phyloP scores from a whole-genome alignment of 2,113 vertebrate species.

The Myotis yumanensis region DNA sequence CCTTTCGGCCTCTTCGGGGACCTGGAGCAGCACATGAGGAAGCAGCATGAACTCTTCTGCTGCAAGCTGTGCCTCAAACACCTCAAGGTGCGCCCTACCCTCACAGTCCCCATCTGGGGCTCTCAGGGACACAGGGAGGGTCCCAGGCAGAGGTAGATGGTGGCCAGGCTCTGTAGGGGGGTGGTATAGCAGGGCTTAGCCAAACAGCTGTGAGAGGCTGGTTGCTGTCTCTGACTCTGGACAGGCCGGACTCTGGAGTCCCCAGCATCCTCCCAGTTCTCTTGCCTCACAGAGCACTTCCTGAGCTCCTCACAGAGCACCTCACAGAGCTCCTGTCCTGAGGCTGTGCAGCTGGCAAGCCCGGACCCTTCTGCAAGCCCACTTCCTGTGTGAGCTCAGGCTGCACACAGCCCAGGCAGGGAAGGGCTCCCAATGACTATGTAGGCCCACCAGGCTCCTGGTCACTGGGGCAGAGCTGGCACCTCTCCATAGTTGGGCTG shows the following conservation, averaged over 20 bases:
- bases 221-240: background rate
- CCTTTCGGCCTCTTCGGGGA: constrained; percentile 93
- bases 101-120: background rate
- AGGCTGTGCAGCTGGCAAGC: too few species aligned
- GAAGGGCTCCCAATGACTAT: background rate
- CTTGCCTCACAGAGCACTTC: background rate
- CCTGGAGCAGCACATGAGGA: constrained; percentile 98
- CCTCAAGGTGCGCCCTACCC: constrained; percentile 88
- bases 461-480: background rate
- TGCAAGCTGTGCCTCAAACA: constrained; percentile 96
- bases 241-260: background rate
- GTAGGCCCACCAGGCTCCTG: background rate
- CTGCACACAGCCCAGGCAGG: background rate
- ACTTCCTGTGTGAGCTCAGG: background rate
- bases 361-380: too few species aligned
- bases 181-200: background rate
- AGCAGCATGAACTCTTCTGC: constrained; percentile 96
- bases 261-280: background rate
- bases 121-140: background rate
- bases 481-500: rapidly evolving
- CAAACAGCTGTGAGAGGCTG: background rate
- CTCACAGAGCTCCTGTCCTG: too few species aligned
- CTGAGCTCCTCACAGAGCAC: too few species aligned
- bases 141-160: background rate
- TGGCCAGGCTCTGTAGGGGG: background rate